Base-by-base conservation (phyloP, 2,113 vertebrate species). In the Chitala chitala region DNA sequence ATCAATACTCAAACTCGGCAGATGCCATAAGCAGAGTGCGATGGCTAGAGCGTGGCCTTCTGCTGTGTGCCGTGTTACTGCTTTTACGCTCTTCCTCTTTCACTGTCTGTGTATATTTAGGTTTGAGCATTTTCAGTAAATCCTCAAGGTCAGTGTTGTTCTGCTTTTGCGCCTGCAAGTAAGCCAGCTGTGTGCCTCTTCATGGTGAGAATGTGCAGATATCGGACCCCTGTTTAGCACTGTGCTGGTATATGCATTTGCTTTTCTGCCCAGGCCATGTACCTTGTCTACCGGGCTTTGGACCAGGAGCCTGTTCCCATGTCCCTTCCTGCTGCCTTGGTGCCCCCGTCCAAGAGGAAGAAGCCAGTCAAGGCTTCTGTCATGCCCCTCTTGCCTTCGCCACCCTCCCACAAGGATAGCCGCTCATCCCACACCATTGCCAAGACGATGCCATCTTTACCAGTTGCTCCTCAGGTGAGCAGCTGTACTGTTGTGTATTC, bases 261-360 rank as follows among this genome's bases (percentile, higher is more conserved):
- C 50, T 77, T 64, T 70, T 53, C 83, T 5, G 88, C 74, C 71
- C 81, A 99, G 96, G 96, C 95, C 77, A 99, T 99, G 96, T 96
- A 93, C 92, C 89, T 99, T 90, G 97, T 99, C 40, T 98, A 99
- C 85, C 93, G 95, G 76, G 96, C 96, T 64, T 86, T 98, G 85
- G 96, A 98, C 83, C 96, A 96, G 26, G 97, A 98, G 82, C 89
- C 92, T 71, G 95, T 98, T 83, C 96, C 97, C 87, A 95, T 98
- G 94, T 92, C 93, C 77, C 89, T 99, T 76, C 94, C 96, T 64
- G 86, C 93, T 80, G 86, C 93, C 74, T 88, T 99, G 84, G 90
- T 98, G 83, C 97, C 97, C 86, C 95, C 92, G 76, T 96, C 95
- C 71, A 99, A 99, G 86, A 92, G 96, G 84, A 98, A 95, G 93